Base-by-base conservation (phyloP, 2,113 vertebrate genomes). In the Piprites chloris region DNA sequence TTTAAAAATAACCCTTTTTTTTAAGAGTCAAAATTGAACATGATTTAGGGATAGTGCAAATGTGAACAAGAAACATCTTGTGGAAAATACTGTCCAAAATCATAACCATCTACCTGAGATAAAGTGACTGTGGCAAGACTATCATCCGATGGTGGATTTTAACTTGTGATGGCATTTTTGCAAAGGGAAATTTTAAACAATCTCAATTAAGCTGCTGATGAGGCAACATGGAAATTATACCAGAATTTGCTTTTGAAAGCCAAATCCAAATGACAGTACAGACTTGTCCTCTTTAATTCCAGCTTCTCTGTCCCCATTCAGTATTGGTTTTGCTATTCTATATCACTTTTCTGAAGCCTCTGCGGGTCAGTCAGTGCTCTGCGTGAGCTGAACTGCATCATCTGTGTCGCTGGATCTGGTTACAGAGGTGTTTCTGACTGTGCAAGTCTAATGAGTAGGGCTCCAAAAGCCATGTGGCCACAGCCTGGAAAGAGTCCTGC, bases 61-160 rank as follows among this genome's bases (percentile, higher is more conserved):
- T 46, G 44, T 41, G 24, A 90, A n/a, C n/a, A 66, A 87, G 77
- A 89, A 78, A 75, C 14, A 68, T 91, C 87, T 94, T 93, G 44
- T 96, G 89, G 87, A 74, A 95, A 91, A 89, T 87, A 59, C 56
- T 91, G 92, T 94, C 90, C 63, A 58, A 90, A 93, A 56, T 63
- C 49, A 65, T 95, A 76, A 91, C 12, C 46, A 65, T 78, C 47
- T 75, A 75, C 55, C 39, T 79, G 19, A 88, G 67, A 65, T 87
- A 82, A 89, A 62, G 52, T 84, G 73, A 81, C 81, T 65, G 16
- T 77, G 89, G 52, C 72, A 72, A 75, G 81, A 61, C 37, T 74
- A 27, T 44, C 52, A 20, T 4, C 12, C 6, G 3, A 28, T n/a
- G 44, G n/a, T 56, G 21, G 3, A 44, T 93, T 89, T 89, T 63